A percentile compares a stretch with the other conserved stretches of the same genome.
These are phyloP conservation scores for Zonotrichia albicollis DNA, from an alignment of 2,797 vertebrate species.

Conservation along the genomic window DNA sequence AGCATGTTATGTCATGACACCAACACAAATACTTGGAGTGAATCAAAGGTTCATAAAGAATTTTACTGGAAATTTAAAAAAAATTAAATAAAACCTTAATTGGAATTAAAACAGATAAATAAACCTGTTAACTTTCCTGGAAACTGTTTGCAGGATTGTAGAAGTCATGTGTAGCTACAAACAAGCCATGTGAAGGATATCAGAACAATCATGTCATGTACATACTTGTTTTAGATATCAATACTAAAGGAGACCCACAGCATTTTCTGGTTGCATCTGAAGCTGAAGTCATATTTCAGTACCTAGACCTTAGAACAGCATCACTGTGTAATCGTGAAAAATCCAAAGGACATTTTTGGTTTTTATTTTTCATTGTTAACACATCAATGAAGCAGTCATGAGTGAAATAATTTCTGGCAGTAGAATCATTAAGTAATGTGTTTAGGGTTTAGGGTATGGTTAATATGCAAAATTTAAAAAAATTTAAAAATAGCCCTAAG, in stretches of 20 bases:
- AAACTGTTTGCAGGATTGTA: neutral
- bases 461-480: neutral
- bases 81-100: neutral
- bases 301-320: neutral
- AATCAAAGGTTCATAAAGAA: neutral
- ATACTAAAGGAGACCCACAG: neutral
- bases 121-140: neutral
- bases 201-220: neutral
- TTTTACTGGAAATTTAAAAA: neutral
- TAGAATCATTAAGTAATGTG: neutral
- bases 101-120: neutral
- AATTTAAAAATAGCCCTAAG: neutral
- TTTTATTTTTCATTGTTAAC: neutral
- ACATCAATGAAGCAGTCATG: neutral
- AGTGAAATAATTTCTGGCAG: neutral
- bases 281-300: neutral
- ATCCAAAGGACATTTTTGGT: neutral
- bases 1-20: neutral
- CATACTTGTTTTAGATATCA: neutral
- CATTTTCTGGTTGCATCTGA: neutral
- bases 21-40: rapidly evolving
- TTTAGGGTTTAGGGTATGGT: neutral
- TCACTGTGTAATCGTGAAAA: neutral
- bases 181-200: neutral
- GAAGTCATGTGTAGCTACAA: neutral